phyloP scores from a whole-genome alignment of 2,113 vertebrate species.

The Plectropomus leopardus region DNA sequence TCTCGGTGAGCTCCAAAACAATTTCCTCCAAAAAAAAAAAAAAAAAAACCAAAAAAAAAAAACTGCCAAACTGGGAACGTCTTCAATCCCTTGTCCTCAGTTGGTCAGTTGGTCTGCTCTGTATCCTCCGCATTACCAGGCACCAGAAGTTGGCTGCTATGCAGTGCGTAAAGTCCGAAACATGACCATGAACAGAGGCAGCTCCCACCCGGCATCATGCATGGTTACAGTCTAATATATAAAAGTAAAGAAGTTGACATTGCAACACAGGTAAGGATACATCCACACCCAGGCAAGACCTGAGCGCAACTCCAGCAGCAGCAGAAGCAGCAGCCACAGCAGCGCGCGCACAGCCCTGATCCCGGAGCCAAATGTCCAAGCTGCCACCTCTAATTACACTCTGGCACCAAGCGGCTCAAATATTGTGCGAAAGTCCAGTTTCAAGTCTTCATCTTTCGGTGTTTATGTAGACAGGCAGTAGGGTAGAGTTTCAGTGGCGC shows the following conservation, averaged over 20 bases:
- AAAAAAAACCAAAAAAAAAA: too few species aligned
- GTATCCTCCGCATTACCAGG: conserved; percentile 41
- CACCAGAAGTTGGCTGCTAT: conserved; percentile 64
- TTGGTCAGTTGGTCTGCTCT: conserved; percentile 29
- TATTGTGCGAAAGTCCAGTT: conserved; percentile 42
- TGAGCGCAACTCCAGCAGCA: conserved; percentile 63
- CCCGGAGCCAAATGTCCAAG: conserved; percentile 2
- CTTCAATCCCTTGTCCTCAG: conserved; percentile 20
- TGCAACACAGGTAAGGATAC: conserved; percentile 11
- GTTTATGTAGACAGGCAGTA: conserved; percentile 26
- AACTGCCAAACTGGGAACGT: background rate
- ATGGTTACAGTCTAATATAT: background rate
- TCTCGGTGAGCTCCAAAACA: background rate
- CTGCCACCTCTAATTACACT: conserved; percentile 38
- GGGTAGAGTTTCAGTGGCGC: conserved; percentile 55
- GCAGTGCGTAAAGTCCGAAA: conserved; percentile 48
- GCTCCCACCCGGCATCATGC: conserved; percentile 13
- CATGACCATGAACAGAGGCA: background rate
- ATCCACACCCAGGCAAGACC: conserved; percentile 57
- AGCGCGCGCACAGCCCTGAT: conserved; percentile 31
- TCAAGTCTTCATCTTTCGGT: conserved; percentile 31
- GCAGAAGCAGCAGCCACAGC: conserved; percentile 21
- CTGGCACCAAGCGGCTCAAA: conserved; percentile 42
- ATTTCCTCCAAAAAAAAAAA: background rate
- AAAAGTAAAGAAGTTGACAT: conserved; percentile 52